A percentile compares a stretch with the other conserved stretches of the same genome.
phyloP scores from a whole-genome alignment of 2,797 vertebrate species.

The Decapterus maruadsi region DNA sequence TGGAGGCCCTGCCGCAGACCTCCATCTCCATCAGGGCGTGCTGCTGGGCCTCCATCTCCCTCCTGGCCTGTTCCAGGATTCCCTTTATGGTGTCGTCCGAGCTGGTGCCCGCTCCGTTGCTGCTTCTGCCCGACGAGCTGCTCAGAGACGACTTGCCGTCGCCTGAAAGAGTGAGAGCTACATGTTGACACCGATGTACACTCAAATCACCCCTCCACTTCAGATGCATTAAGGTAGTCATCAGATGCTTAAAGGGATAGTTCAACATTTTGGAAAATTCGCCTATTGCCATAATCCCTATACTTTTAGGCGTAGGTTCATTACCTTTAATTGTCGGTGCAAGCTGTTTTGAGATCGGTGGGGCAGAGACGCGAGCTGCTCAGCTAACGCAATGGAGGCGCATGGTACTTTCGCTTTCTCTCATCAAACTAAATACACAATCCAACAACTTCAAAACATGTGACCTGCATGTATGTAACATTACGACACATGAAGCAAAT shows the following conservation, averaged over 20 bases:
- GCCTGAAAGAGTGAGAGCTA: slow-evolving; percentile 75
- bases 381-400: too few relatives aligned
- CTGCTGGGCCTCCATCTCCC: slow-evolving; percentile 97
- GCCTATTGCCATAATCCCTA: too few relatives aligned
- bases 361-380: too few relatives aligned
- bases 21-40: slow-evolving; percentile 96
- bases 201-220: slow-evolving; percentile 30
- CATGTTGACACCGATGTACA: slow-evolving; percentile 16
- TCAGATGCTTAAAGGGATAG: slow-evolving; percentile 4
- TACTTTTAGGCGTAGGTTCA: too few relatives aligned
- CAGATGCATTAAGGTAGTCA: slow-evolving; percentile 29
- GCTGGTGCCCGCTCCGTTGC: slow-evolving; percentile 87
- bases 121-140: slow-evolving; percentile 84
- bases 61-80: slow-evolving; percentile 94
- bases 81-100: slow-evolving; percentile 94
- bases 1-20: slow-evolving; percentile 76
- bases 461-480: too few relatives aligned
- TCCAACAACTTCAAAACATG: too few relatives aligned
- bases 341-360: too few relatives aligned
- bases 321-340: too few relatives aligned
- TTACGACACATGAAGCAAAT: too few relatives aligned
- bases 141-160: slow-evolving; percentile 88
- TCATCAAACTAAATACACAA: too few relatives aligned
- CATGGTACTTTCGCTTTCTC: too few relatives aligned
- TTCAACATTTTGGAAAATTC: too few relatives aligned